These are phyloP conservation scores for Agonopterix heracliana DNA, from an alignment of 2,888 invertebrate species.

Conservation along the genomic window DNA sequence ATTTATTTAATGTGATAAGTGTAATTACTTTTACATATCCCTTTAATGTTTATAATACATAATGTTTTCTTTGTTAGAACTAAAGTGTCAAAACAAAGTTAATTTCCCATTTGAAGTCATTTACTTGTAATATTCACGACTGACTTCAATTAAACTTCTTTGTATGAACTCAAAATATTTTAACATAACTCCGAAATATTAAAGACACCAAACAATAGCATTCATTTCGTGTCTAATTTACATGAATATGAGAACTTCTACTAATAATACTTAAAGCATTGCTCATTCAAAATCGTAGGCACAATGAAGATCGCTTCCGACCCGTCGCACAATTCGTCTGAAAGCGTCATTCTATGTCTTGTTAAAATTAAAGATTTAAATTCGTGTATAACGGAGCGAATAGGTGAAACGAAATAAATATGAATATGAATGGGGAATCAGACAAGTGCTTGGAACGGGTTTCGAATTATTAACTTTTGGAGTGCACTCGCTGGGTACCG, in stretches of 20 bases:
- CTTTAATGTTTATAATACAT: no score
- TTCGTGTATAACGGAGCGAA: conserved; percentile 55
- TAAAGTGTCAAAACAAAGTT: no score
- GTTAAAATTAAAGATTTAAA: conserved; percentile 71
- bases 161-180: no score
- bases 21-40: no score
- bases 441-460: conserved; percentile 57
- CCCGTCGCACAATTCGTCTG: conserved; percentile 51
- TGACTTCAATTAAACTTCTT: no score
- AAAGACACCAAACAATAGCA: conserved; percentile 48
- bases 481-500: conserved; percentile 54
- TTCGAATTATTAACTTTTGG: conserved; percentile 72
- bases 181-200: background rate
- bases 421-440: conserved; percentile 74
- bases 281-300: conserved; percentile 44
- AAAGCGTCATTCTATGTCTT: conserved; percentile 33
- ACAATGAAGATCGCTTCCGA: conserved; percentile 63
- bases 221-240: conserved; percentile 52
- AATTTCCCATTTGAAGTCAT: no score
- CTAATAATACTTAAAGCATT: conserved; percentile 44
- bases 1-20: no score
- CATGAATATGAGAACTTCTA: conserved; percentile 68
- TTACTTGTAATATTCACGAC: no score
- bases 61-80: no score
- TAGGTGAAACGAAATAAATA: conserved; percentile 74